Evolutionary conservation across 2,113 vertebrate species (phyloP).

Genomic region (Podarcis raffonei): DNA sequence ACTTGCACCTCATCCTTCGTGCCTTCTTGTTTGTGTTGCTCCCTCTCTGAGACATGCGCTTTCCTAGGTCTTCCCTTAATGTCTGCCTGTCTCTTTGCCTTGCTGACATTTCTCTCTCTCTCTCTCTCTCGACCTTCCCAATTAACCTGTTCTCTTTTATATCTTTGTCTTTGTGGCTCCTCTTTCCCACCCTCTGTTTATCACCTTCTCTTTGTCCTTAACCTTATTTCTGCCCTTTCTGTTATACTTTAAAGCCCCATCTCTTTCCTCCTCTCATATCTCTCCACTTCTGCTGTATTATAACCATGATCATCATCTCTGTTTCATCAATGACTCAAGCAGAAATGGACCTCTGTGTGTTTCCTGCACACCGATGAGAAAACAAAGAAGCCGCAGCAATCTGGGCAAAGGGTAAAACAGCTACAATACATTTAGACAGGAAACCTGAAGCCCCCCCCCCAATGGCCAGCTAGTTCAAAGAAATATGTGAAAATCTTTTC

Average conservation of each 20-base stretch:
- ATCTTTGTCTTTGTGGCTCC: neutral
- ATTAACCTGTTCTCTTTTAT: neutral
- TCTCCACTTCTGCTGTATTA: neutral
- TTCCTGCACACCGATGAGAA: neutral
- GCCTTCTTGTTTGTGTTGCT: constrained; percentile 1
- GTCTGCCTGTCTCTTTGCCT: neutral
- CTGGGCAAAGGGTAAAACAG: neutral
- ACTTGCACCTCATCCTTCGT: constrained; percentile 12
- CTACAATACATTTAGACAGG: neutral
- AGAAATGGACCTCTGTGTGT: neutral
- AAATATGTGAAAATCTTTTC: neutral
- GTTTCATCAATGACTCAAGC: neutral
- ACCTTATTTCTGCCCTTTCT: neutral
- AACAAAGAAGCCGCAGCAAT: neutral
- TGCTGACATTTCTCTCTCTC: neutral
- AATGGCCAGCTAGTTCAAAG: neutral
- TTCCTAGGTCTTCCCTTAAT: neutral
- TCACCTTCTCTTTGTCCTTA: neutral
- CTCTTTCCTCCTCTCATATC: neutral
- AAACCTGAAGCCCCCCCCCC: neutral
- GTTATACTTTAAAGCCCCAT: too few relatives aligned
- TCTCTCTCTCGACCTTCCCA: neutral
- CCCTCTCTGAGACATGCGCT: neutral
- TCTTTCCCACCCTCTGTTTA: neutral
- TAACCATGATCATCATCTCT: too few relatives aligned